phyloP scores from a whole-genome alignment of 2,888 invertebrate genomes.

The Piscicola geometra region DNA sequence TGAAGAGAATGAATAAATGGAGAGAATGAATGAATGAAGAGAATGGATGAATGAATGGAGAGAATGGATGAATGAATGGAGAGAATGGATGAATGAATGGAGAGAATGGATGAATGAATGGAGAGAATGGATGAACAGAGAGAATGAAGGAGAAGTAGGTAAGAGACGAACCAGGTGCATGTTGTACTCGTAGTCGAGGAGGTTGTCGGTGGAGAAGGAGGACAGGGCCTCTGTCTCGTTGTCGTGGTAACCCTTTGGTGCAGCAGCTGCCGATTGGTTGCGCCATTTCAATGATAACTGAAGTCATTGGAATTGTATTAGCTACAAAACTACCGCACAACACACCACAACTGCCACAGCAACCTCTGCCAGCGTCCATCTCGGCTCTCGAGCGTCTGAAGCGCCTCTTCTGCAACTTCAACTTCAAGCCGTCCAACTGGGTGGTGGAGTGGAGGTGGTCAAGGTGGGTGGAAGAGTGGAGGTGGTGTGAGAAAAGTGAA shows the following conservation, averaged over 20 bases:
- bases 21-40: no score
- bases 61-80: no score
- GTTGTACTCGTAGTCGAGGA: constrained; percentile 6
- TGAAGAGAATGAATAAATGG: no score
- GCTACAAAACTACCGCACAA: not conserved
- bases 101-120: no score
- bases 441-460: no score
- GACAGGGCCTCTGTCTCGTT: not conserved
- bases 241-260: not conserved
- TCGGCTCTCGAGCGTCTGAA: constrained; percentile 34
- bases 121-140: no score
- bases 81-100: no score
- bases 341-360: no score
- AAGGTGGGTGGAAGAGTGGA: no score
- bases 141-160: no score
- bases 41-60: no score
- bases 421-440: constrained; percentile 35
- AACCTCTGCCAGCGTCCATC: constrained; percentile 32
- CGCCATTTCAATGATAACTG: not conserved
- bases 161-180: not conserved
- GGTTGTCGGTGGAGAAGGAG: not conserved
- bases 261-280: not conserved
- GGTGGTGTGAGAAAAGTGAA: no score
- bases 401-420: constrained; percentile 35
- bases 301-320: not conserved